Percentiles rank a stretch among this genome's conserved stretches.
Evolutionary conservation across 2,888 invertebrate genomes (phyloP).

Genomic region (Pecten maximus): DNA sequence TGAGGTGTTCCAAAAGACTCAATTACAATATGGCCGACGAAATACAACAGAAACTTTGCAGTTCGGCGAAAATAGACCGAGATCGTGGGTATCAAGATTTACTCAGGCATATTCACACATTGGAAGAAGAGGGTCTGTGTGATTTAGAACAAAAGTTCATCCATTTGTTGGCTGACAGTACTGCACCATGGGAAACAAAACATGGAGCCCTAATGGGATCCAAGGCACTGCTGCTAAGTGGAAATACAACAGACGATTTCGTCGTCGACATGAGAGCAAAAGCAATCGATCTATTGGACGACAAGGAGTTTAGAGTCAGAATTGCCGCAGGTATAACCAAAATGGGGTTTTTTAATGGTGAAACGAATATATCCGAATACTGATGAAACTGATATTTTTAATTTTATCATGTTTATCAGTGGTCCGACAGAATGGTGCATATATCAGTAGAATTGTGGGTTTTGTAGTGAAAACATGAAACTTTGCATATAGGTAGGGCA

Average conservation of each 20-base stretch:
- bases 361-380: too few relatives aligned
- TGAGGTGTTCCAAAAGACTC: background rate
- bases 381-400: too few relatives aligned
- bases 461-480: too few relatives aligned
- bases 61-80: conserved; percentile 80
- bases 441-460: too few relatives aligned
- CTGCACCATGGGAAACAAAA: conserved; percentile 82
- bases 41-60: conserved; percentile 71
- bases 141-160: conserved; percentile 69
- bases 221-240: conserved; percentile 76
- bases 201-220: conserved; percentile 83
- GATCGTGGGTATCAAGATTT: conserved; percentile 78
- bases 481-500: too few relatives aligned
- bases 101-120: conserved; percentile 57
- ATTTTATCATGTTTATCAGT: too few relatives aligned
- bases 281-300: conserved; percentile 79
- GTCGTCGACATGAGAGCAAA: conserved; percentile 71
- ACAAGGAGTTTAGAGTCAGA: conserved; percentile 83
- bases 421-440: too few relatives aligned
- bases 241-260: conserved; percentile 74
- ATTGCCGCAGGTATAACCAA: conserved; percentile 81
- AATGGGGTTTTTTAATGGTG: too few relatives aligned
- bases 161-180: conserved; percentile 66
- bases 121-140: conserved; percentile 62
- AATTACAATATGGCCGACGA: conserved; percentile 70